phyloP scores from a whole-genome alignment of 2,113 vertebrate species.

The Neodontobutis hainanensis region DNA sequence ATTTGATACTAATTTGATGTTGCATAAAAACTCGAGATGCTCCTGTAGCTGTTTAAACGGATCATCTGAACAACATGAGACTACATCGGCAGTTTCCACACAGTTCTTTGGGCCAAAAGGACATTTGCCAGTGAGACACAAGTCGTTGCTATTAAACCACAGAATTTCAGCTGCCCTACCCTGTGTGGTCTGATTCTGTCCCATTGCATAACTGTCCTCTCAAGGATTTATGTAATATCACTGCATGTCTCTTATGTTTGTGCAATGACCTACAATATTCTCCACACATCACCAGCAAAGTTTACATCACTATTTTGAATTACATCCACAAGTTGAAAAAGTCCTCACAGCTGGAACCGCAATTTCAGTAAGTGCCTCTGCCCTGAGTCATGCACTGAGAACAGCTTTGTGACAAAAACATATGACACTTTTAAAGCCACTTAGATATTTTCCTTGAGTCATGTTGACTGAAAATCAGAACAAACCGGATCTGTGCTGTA shows the following conservation, averaged over 20 bases:
- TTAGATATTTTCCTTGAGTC: too few relatives aligned
- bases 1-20: too few relatives aligned
- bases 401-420: too few relatives aligned
- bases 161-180: background rate
- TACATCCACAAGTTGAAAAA: too few relatives aligned
- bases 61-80: constrained; percentile 1
- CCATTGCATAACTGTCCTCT: constrained; percentile 29
- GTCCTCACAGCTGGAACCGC: too few relatives aligned
- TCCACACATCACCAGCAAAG: background rate
- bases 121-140: background rate
- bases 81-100: background rate
- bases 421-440: too few relatives aligned
- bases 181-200: constrained; percentile 5
- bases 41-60: too few relatives aligned
- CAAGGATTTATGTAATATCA: constrained; percentile 11
- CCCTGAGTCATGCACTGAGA: too few relatives aligned
- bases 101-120: too few relatives aligned
- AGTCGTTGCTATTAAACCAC: background rate
- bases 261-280: constrained; percentile 4
- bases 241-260: constrained; percentile 11
- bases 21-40: too few relatives aligned
- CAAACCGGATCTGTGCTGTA: background rate
- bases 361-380: too few relatives aligned
- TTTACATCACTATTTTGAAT: background rate
- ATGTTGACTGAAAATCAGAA: too few relatives aligned